Evolutionary conservation across 2,888 invertebrate genomes (phyloP).

Genomic region (Laspeyria flexula): DNA sequence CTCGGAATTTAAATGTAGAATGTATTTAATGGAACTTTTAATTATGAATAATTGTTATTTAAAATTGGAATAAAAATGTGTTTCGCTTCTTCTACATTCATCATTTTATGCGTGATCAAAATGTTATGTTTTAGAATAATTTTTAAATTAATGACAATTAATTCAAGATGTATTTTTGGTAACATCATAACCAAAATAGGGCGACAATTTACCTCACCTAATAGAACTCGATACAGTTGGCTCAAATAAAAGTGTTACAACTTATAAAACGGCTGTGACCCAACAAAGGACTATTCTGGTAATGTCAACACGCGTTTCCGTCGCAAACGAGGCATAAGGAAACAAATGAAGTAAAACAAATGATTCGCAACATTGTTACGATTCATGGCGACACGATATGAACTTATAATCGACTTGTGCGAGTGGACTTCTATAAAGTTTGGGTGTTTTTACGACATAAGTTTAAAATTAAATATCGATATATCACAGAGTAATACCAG

Average conservation of each 20-base stretch:
- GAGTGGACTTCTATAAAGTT: neutral
- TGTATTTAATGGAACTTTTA: too few species aligned
- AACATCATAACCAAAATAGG: constrained; percentile 26
- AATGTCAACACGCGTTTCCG: constrained; percentile 74
- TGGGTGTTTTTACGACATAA: neutral
- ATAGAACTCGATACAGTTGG: constrained; percentile 41
- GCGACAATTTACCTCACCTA: constrained; percentile 25
- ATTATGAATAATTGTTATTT: constrained; percentile 5
- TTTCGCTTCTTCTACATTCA: too few species aligned
- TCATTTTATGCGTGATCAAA: too few species aligned
- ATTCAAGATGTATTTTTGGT: too few species aligned
- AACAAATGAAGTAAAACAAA: constrained; percentile 67
- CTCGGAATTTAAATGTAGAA: constrained; percentile 31
- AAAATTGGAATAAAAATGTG: neutral
- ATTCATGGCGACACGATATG: constrained; percentile 31
- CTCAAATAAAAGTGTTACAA: constrained; percentile 45
- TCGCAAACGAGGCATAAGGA: constrained; percentile 66
- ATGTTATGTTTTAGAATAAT: too few species aligned
- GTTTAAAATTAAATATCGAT: too few species aligned
- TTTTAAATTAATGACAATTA: too few species aligned
- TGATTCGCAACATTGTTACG: constrained; percentile 64
- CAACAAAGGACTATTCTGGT: constrained; percentile 78
- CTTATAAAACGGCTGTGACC: constrained; percentile 50
- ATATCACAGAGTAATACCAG: too few species aligned
- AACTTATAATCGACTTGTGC: constrained; percentile 11